These are phyloP conservation scores for Rhinella marina DNA, from an alignment of 2,797 vertebrate genomes.

Conservation along the genomic window DNA sequence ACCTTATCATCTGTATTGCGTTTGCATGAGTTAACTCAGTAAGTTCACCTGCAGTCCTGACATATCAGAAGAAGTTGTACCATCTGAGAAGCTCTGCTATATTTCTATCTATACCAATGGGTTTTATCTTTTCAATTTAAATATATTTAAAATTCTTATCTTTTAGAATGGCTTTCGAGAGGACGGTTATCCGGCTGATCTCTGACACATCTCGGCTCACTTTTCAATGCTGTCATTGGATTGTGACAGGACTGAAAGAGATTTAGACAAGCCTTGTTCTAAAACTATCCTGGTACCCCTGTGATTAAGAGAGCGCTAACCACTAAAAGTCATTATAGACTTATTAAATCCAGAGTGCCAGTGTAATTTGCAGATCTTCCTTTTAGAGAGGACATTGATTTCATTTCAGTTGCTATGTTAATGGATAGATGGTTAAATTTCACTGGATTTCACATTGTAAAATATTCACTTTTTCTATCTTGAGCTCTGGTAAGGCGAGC, in stretches of 20 bases:
- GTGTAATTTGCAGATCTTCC: background rate
- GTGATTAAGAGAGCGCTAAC: background rate
- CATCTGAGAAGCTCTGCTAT: background rate
- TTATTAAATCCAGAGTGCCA: background rate
- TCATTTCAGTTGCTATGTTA: background rate
- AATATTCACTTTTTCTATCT: conserved; percentile 18
- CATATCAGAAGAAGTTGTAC: background rate
- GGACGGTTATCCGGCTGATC: background rate
- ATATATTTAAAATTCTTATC: background rate
- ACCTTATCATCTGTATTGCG: no score
- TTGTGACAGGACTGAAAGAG: background rate
- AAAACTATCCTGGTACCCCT: background rate
- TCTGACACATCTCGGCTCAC: background rate
- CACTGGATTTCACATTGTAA: background rate
- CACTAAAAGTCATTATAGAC: background rate
- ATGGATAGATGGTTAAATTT: background rate
- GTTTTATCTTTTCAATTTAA: conserved; percentile 1
- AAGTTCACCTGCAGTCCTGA: background rate
- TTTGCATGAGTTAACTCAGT: no score
- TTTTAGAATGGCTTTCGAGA: background rate
- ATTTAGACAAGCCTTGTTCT: background rate
- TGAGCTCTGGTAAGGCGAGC: background rate
- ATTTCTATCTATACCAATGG: background rate
- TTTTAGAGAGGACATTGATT: conserved; percentile 1
- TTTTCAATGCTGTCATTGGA: background rate